A percentile compares a stretch with the other conserved stretches of the same genome.
Conservation (phyloP, 2,888 invertebrate species). For the Drosophila basisetae region DNA sequence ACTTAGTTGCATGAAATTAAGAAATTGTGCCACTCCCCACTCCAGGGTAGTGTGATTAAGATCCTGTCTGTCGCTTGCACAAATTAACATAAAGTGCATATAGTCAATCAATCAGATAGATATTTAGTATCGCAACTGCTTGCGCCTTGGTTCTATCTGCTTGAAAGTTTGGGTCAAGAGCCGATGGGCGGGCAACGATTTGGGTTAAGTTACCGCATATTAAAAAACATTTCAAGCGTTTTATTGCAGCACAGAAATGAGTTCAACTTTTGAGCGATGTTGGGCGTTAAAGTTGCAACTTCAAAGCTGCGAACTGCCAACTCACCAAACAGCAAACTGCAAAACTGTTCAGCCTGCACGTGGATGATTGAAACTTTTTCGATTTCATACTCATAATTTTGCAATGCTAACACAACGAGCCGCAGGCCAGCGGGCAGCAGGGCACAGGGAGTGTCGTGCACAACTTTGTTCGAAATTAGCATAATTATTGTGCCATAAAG, state of each 20-base stretch:
- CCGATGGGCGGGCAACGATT: conserved; percentile 46
- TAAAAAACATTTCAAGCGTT: conserved; percentile 77
- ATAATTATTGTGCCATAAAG: conserved; percentile 77
- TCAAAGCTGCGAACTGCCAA: conserved; percentile 56
- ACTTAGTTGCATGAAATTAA: conserved; percentile 59
- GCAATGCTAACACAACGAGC: conserved; percentile 63
- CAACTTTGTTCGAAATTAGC: conserved; percentile 73
- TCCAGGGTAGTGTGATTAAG: conserved; percentile 35
- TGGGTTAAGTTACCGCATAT: conserved; percentile 71
- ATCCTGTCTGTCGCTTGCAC: conserved; percentile 20
- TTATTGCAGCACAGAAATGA: conserved; percentile 69
- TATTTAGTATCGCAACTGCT: conserved; percentile 14
- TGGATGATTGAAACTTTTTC: conserved; percentile 77
- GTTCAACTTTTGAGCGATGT: conserved; percentile 57
- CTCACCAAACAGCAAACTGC: conserved; percentile 45
- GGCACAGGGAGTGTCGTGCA: conserved; percentile 5
- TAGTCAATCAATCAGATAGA: conserved; percentile 64
- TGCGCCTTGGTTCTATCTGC: conserved; percentile 36
- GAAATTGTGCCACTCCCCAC: conserved; percentile 51
- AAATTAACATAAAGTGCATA: conserved; percentile 65
- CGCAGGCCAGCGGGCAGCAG: conserved; percentile 25
- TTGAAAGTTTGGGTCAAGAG: conserved; percentile 68
- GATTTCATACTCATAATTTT: conserved; percentile 77
- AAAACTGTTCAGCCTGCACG: conserved; percentile 49
- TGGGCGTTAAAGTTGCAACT: conserved; percentile 58